Percentiles rank a stretch among this genome's conserved stretches.
Conservation (phyloP, 1,140 invertebrate genomes). For the Homalodisca vitripennis region DNA sequence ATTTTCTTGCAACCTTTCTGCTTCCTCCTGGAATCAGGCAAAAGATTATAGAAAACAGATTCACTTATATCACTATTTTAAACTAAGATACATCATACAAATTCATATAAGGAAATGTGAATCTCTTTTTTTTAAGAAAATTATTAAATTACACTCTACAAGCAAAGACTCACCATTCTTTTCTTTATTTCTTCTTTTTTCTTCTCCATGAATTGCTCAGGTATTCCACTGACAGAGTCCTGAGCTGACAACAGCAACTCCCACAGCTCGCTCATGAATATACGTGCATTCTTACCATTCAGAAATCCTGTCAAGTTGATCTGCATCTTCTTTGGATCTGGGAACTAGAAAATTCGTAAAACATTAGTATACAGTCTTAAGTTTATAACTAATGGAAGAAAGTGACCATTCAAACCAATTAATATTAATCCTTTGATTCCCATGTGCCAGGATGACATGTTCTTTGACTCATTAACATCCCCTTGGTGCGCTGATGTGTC, state of each 20-base stretch:
- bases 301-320: constrained; percentile 99
- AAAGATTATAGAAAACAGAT: too few relatives aligned
- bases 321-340: constrained; percentile 98
- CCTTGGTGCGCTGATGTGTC: too few relatives aligned
- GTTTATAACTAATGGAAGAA: constrained; percentile 34
- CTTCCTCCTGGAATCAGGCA: constrained; percentile 59
- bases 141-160: too few relatives aligned
- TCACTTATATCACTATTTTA: too few relatives aligned
- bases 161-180: constrained; percentile 61
- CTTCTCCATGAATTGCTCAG: constrained; percentile 86
- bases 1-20: constrained; percentile 66
- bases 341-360: constrained; percentile 60
- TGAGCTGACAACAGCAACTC: constrained; percentile 92
- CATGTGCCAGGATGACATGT: too few relatives aligned
- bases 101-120: too few relatives aligned
- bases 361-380: constrained; percentile 38
- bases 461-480: too few relatives aligned
- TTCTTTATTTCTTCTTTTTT: constrained; percentile 97
- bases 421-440: too few relatives aligned
- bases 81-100: too few relatives aligned
- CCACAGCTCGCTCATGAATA: constrained; percentile 98
- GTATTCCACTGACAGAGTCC: constrained; percentile 92
- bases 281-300: constrained; percentile 95
- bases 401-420: too few relatives aligned
- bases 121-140: too few relatives aligned